Conservation (phyloP, 2,797 vertebrate genomes). For the Eremophila alpestris region DNA sequence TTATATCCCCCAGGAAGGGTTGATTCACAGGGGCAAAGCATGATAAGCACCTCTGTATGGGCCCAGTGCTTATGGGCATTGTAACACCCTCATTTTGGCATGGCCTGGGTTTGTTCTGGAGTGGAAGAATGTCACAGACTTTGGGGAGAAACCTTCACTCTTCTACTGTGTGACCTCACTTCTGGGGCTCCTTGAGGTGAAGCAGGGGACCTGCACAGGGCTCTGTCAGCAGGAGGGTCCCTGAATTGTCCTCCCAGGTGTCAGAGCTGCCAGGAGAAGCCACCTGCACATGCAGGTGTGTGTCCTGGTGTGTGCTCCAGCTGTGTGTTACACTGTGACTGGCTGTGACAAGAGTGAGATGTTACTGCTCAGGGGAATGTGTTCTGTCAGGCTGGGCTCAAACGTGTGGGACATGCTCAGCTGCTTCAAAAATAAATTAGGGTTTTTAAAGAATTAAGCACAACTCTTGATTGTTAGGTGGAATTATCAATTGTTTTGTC, state of each 20-base stretch:
- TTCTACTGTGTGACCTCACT: not conserved
- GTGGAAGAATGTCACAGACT: not conserved
- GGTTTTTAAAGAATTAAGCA: not conserved
- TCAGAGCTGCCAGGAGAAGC: not conserved
- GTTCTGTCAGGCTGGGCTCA: not conserved
- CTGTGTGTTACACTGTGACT: not conserved
- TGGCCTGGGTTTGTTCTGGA: not conserved
- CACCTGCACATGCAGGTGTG: not conserved
- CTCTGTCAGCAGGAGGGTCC: not conserved
- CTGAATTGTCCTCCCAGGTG: not conserved
- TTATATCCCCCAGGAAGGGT: slow-evolving; percentile 65
- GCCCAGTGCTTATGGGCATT: slow-evolving; percentile 20
- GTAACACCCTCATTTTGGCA: slow-evolving; percentile 3
- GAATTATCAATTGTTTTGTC: slow-evolving; percentile 37
- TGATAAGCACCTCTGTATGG: slow-evolving; percentile 12
- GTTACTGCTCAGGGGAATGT: not conserved
- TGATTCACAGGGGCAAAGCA: slow-evolving; percentile 63
- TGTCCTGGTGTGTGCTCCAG: not conserved
- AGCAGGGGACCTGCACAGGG: not conserved
- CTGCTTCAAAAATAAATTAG: not conserved
- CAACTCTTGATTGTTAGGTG: not conserved
- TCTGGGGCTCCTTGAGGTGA: not conserved
- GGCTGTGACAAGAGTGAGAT: not conserved
- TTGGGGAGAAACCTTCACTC: not conserved
- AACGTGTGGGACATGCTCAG: not conserved